These are phyloP conservation scores for Chromis chromis DNA, from an alignment of 2,797 vertebrate species.

Conservation along the genomic window DNA sequence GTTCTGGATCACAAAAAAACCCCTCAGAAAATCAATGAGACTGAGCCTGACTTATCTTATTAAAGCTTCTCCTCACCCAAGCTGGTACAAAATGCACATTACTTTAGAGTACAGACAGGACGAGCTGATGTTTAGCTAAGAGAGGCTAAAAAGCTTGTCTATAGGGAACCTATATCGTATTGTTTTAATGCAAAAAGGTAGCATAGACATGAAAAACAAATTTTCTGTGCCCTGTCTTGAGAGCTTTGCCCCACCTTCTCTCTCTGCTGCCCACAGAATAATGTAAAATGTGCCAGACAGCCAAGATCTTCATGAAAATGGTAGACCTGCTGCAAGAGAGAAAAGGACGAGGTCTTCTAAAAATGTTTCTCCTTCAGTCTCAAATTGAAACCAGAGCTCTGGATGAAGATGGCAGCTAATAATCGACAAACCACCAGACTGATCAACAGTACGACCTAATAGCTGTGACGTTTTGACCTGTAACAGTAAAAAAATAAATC, in stretches of 20 bases:
- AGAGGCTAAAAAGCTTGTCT: slow-evolving; percentile 1
- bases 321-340: neutral
- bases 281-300: slow-evolving; percentile 21
- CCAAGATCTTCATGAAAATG: slow-evolving; percentile 14
- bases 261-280: slow-evolving; percentile 2
- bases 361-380: neutral
- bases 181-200: neutral
- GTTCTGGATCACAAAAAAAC: neutral
- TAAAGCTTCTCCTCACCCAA: neutral
- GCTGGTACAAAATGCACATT: neutral
- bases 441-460: neutral
- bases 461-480: neutral
- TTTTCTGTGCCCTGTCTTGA: slow-evolving; percentile 3
- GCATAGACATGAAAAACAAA: neutral
- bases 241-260: neutral
- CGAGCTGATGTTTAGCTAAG: neutral
- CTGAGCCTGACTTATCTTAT: slow-evolving; percentile 16
- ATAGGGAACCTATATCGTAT: neutral
- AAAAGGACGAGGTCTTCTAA: neutral
- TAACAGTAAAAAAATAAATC: neutral
- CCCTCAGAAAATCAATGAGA: slow-evolving; percentile 1
- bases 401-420: neutral
- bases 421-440: neutral
- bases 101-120: slow-evolving; percentile 2
- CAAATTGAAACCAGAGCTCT: no score